Percentiles rank a stretch among this genome's conserved stretches.
These are phyloP conservation scores for Conistra vaccinii DNA, from an alignment of 2,888 invertebrate genomes.

Conservation along the genomic window DNA sequence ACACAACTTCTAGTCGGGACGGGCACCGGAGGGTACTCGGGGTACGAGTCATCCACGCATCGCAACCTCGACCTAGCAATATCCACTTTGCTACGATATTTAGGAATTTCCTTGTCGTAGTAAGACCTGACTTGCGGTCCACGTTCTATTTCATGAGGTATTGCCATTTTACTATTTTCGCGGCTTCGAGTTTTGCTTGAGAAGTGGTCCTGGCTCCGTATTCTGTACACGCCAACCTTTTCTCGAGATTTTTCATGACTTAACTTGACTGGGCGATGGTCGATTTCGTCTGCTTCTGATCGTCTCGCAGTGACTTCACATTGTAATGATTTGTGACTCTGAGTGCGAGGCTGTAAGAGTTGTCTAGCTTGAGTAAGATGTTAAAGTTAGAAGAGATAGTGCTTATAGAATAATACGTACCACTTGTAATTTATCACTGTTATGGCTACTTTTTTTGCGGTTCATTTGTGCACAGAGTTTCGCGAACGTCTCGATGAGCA, in stretches of 20 bases:
- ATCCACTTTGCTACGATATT: conserved; percentile 78
- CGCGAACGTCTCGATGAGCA: conserved; percentile 83
- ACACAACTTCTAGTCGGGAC: conserved; percentile 75
- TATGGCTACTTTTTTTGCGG: conserved; percentile 72
- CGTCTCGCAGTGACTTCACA: conserved; percentile 77
- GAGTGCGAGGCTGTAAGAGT: conserved; percentile 77
- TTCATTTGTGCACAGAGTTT: conserved; percentile 83
- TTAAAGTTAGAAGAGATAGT: background rate
- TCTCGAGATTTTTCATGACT: conserved; percentile 75
- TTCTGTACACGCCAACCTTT: conserved; percentile 68
- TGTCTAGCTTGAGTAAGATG: background rate
- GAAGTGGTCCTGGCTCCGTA: conserved; percentile 80
- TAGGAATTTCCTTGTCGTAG: conserved; percentile 72
- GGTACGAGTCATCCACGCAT: conserved; percentile 59
- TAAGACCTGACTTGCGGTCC: conserved; percentile 71
- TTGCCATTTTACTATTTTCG: conserved; percentile 65
- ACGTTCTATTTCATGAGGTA: conserved; percentile 57
- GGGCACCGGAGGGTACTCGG: conserved; percentile 71
- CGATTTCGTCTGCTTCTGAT: conserved; percentile 69
- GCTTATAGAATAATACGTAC: conserved; percentile 68
- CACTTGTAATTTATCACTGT: conserved; percentile 62
- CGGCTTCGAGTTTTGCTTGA: conserved; percentile 68
- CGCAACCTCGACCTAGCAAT: conserved; percentile 70
- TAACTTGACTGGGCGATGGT: conserved; percentile 74
- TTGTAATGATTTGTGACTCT: conserved; percentile 86